Base-by-base conservation (phyloP, 1,140 invertebrate genomes). In the Oncopeltus fasciatus region DNA sequence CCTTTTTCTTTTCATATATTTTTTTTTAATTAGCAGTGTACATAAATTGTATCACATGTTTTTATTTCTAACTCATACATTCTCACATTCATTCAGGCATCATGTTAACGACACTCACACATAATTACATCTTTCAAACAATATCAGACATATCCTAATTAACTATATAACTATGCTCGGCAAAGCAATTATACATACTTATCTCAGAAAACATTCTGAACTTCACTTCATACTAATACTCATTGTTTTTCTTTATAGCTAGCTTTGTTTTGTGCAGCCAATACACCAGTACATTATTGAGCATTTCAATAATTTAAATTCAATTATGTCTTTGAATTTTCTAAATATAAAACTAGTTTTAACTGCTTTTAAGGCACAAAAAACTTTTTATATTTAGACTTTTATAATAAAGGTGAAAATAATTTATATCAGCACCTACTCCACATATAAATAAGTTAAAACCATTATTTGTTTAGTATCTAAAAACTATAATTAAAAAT, bases 331-430 rank as follows among this genome's bases (percentile, higher is more conserved):
- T 31, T 33, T 58, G 12, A 33, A 33, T 46, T 57, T 53, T 57
- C 56, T 57, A 57, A 57, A 57, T 57, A 57, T 57, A 57, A 57
- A 57, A 18, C 56, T 38, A 57, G 56, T 57, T 57, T 57, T 57
- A 29, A 38, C 56, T 57, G 28, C 56, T 57, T 29, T 57, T 57
- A 57, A 57, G 56, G 56, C 56, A 57, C 56, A 33, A 57, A 29
- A 57, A 57, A 29, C n/a, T 33, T 57, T 57, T 57, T 33, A 57
- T 57, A 57, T 57, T 57, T 57, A 57, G 56, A 57, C 12, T n/a
- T 18, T 57, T 31, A 33, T 33, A 33, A 16, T 57, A 31, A 38
- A 38, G 31, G 31, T n/a, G n/a, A n/a, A n/a, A n/a, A n/a, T n/a
- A n/a, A n/a, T n/a, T n/a, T n/a, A n/a, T n/a, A n/a, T n/a, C n/a